These are phyloP conservation scores for Neocrepidodera transversa DNA, from an alignment of 2,888 invertebrate genomes.

Conservation along the genomic window DNA sequence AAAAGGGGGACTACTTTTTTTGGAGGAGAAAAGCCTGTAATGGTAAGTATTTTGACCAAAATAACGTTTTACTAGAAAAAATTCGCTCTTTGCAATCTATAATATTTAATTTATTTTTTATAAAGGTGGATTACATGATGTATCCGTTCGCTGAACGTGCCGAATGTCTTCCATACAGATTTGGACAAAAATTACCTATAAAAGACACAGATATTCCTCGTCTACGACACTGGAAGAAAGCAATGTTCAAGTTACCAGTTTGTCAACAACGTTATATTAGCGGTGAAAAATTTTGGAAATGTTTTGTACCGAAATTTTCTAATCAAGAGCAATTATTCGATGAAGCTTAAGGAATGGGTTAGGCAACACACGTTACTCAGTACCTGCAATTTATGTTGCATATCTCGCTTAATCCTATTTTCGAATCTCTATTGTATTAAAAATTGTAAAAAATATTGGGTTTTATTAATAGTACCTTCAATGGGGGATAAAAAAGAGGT, in stretches of 20 bases:
- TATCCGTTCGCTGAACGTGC: conserved; percentile 57
- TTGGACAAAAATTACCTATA: conserved; percentile 46
- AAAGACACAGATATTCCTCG: conserved; percentile 45
- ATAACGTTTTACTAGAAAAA: too few species aligned
- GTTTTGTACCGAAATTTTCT: conserved; percentile 43
- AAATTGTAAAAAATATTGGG: too few species aligned
- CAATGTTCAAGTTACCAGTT: conserved; percentile 46
- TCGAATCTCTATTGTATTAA: too few species aligned
- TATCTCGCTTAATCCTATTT: too few species aligned
- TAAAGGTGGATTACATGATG: conserved; percentile 54
- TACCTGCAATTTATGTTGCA: too few species aligned
- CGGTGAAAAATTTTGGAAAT: conserved; percentile 52
- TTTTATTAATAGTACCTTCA: too few species aligned
- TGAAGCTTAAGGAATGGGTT: conserved; percentile 37
- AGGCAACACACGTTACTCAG: too few species aligned
- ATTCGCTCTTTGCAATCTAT: too few species aligned
- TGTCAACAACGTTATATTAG: conserved; percentile 49
- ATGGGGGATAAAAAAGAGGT: too few species aligned
- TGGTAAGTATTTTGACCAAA: conserved; percentile 46
- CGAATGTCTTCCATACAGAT: conserved; percentile 44
- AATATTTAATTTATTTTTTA: conserved; percentile 3
- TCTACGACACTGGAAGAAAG: conserved; percentile 50
- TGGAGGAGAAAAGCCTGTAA: conserved; percentile 53
- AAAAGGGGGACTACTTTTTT: conserved; percentile 50
- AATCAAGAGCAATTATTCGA: conserved; percentile 1